Conservation (phyloP, 2,113 vertebrate species). For the Heterochromis multidens region DNA sequence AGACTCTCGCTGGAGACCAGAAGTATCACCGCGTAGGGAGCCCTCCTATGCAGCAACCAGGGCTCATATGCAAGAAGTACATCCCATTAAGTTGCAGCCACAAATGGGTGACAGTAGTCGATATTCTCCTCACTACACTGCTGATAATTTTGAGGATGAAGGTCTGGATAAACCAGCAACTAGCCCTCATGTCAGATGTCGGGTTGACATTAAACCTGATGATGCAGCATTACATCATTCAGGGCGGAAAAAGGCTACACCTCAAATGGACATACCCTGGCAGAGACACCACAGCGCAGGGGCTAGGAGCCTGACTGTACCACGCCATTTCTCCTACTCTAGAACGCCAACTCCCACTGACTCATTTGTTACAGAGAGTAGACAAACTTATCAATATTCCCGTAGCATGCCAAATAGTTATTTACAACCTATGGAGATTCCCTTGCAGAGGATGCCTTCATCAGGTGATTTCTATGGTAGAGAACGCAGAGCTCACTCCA, state of each 20-base stretch:
- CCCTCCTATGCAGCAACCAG: slow-evolving; percentile 73
- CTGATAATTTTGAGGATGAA: slow-evolving; percentile 78
- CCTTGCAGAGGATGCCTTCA: slow-evolving; percentile 79
- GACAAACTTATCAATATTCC: slow-evolving; percentile 76
- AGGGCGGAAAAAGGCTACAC: slow-evolving; percentile 62
- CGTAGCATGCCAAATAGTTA: slow-evolving; percentile 79
- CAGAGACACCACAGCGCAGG: slow-evolving; percentile 70
- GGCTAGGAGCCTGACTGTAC: slow-evolving; percentile 81
- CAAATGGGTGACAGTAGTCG: slow-evolving; percentile 83
- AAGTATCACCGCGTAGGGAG: slow-evolving; percentile 82
- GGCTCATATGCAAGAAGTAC: slow-evolving; percentile 85
- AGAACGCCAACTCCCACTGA: slow-evolving; percentile 89
- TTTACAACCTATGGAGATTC: slow-evolving; percentile 72
- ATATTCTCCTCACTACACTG: slow-evolving; percentile 83
- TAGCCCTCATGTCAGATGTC: slow-evolving; percentile 89
- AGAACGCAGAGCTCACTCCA: slow-evolving; percentile 81
- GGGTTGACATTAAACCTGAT: slow-evolving; percentile 93
- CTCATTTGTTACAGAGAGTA: slow-evolving; percentile 82
- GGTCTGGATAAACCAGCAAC: slow-evolving; percentile 72
- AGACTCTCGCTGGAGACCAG: slow-evolving; percentile 73
- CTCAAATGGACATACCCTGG: slow-evolving; percentile 76
- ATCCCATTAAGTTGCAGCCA: slow-evolving; percentile 92
- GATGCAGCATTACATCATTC: slow-evolving; percentile 81
- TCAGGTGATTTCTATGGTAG: slow-evolving; percentile 79
- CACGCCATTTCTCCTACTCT: slow-evolving; percentile 79